Percentiles rank a stretch among this genome's conserved stretches.
These are phyloP conservation scores for Druon quercuslanigerum DNA, from an alignment of 1,140 invertebrate genomes.

Conservation along the genomic window DNA sequence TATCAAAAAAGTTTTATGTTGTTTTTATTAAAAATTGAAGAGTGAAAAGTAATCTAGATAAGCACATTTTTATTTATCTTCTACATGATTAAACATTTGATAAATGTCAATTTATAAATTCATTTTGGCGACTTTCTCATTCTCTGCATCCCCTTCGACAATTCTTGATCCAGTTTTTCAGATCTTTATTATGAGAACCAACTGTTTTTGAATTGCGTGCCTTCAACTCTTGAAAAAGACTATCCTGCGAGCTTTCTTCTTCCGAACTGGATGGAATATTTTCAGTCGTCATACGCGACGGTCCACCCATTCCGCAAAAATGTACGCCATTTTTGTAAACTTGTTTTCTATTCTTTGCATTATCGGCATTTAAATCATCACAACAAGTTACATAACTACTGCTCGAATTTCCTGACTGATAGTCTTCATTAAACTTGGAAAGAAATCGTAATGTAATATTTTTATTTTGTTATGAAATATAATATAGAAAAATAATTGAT, in stretches of 20 bases:
- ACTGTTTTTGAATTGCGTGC: background rate
- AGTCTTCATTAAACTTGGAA: background rate
- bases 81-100: too few relatives aligned
- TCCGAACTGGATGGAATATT: background rate
- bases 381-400: slow-evolving; percentile 4
- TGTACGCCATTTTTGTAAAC: background rate
- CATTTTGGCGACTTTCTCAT: too few relatives aligned
- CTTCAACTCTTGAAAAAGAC: slow-evolving; percentile 9
- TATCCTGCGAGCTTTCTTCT: slow-evolving; percentile 2
- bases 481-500: background rate
- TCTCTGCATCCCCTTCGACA: slow-evolving; percentile 44
- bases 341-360: background rate
- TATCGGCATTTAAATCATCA: background rate
- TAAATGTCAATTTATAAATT: too few relatives aligned
- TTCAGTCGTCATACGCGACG: background rate
- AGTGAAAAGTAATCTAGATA: too few relatives aligned
- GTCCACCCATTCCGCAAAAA: background rate
- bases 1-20: too few relatives aligned
- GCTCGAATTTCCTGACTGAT: background rate
- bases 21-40: too few relatives aligned
- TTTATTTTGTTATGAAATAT: background rate
- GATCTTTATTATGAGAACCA: background rate
- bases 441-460: background rate
- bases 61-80: too few relatives aligned
- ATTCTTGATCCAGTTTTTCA: slow-evolving; percentile 52